phyloP scores from a whole-genome alignment of 2,797 vertebrate species.

The Cyprinella venusta region DNA sequence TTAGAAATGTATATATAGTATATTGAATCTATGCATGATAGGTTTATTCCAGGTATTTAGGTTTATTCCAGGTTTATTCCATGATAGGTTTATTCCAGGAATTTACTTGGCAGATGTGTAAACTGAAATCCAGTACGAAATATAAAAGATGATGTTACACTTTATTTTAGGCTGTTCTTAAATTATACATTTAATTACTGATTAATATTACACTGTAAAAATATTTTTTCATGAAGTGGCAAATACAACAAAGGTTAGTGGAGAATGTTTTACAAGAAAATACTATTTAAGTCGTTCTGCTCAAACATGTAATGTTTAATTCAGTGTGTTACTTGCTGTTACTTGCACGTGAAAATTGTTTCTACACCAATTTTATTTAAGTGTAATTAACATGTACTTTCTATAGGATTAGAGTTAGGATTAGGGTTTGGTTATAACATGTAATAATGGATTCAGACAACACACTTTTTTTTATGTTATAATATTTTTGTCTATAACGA shows the following conservation, averaged over 20 bases:
- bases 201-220: not conserved
- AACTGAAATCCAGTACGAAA: not conserved
- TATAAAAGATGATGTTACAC: not conserved
- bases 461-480: not conserved
- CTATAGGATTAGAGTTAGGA: too few species aligned
- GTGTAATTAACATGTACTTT: not conserved
- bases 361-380: not conserved
- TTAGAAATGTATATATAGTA: not conserved
- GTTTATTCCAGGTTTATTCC: too few species aligned
- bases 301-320: not conserved
- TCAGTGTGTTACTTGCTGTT: not conserved
- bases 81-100: too few species aligned
- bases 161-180: not conserved
- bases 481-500: not conserved
- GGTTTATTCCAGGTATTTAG: not conserved
- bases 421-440: not conserved
- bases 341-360: not conserved
- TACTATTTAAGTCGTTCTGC: too few species aligned
- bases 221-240: not conserved
- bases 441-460: not conserved
- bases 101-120: not conserved
- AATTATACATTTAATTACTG: not conserved
- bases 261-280: not conserved
- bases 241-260: not conserved
- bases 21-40: not conserved